Evolutionary conservation across 1,140 invertebrate species (phyloP), one percentile per base, ranked within the genome.

Genomic region (Drosophila ambigua): DNA sequence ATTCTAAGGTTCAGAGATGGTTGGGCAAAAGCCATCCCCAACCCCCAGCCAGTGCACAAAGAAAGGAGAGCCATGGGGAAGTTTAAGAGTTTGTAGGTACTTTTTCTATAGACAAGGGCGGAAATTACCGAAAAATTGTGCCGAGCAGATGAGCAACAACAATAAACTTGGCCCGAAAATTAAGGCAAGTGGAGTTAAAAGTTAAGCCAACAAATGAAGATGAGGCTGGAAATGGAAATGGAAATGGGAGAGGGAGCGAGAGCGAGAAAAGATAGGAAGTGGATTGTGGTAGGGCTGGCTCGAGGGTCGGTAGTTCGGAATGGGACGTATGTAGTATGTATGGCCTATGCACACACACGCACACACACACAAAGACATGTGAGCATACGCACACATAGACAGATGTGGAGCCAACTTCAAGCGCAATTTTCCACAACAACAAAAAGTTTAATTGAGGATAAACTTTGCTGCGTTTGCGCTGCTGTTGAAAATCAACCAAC

Each of bases 401-500:
- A 54, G 72, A 76, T 76, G 53, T 59, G 57, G 61, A 45, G 51
- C 66, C 51, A 69, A 69, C 66, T 69, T 69, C 66, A 69, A 69
- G 77, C 60, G 82, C 74, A 85, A 84, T 85, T 85, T 85, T 87
- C 77, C 82, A 78, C 81, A 85, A 81, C 81, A 81, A 85, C 81
- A 85, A 87, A 85, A 85, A 85, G 82, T 85, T 85, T 85, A 85
- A 85, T 85, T 85, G 81, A 87, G 81, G 81, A 85, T 85, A 85
- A 85, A 85, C 81, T 85, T 85, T 85, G 73, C 81, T 74, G 81
- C 82, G 82, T 85, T 87, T 85, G 81, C 82, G 82, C 65, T 85
- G 81, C 82, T 87, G 81, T 85, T 84, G 77, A 84, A 80, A 81
- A 81, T 81, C 79, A 73, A 79, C 68, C 75, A 78, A 72, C 75